Evolutionary conservation across 1,140 invertebrate species (phyloP).

Genomic region (Ladona fulva): DNA sequence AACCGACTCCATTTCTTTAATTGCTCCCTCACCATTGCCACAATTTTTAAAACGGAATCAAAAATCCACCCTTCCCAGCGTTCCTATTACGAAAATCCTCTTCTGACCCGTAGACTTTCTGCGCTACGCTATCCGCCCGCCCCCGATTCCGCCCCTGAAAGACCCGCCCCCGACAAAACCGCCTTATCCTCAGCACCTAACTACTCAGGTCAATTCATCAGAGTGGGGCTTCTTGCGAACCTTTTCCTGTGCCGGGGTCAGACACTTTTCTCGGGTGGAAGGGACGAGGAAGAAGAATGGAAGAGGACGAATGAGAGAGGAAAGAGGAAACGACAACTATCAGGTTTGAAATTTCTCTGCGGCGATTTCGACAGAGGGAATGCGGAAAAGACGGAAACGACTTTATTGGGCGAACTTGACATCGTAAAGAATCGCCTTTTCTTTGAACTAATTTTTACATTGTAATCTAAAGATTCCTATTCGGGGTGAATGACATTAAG

Average conservation of each 20-base stretch:
- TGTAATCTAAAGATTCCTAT: too few species aligned
- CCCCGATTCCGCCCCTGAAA: not conserved
- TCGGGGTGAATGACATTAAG: too few species aligned
- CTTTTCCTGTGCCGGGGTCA: not conserved
- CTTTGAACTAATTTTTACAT: too few species aligned
- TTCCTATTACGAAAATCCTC: not conserved
- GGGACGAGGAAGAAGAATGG: not conserved
- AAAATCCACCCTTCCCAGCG: not conserved
- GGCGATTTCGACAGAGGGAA: too few species aligned
- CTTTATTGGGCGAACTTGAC: too few species aligned
- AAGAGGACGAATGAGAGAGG: not conserved
- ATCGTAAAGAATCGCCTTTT: too few species aligned
- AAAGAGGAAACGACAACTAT: not conserved
- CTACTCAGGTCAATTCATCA: not conserved
- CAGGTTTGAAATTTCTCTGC: too few species aligned
- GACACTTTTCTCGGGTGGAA: not conserved
- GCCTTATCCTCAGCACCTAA: not conserved
- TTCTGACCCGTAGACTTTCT: not conserved
- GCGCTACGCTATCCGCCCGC: not conserved
- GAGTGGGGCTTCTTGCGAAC: not conserved
- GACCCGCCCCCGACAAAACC: not conserved
- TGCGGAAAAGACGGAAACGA: too few species aligned
- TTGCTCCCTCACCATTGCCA: not conserved
- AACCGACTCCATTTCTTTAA: slow-evolving; percentile 3
- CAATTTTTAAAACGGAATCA: not conserved